Conservation (phyloP, 2,888 invertebrate species). For the Dorcus parallelipipedus region DNA sequence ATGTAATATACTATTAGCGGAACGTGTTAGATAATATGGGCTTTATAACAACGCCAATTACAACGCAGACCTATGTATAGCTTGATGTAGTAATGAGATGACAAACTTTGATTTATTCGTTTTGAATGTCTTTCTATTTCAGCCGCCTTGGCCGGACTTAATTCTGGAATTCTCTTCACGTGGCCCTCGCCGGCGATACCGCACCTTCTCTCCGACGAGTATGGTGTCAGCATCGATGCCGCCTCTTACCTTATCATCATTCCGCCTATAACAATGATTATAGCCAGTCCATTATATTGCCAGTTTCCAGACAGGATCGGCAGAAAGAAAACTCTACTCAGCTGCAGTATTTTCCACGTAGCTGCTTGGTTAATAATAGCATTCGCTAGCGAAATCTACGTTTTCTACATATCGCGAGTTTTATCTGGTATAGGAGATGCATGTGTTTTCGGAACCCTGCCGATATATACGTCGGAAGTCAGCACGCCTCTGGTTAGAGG, state of each 20-base stretch:
- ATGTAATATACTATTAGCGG: too few species aligned
- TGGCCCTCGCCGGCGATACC: constrained; percentile 43
- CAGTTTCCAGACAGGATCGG: constrained; percentile 35
- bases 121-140: not conserved
- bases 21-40: too few species aligned
- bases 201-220: constrained; percentile 31
- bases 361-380: constrained; percentile 31
- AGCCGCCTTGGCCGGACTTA: constrained; percentile 26
- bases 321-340: constrained; percentile 34
- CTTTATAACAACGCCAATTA: too few species aligned
- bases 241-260: constrained; percentile 40
- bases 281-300: constrained; percentile 31
- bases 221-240: constrained; percentile 37
- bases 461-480: constrained; percentile 39
- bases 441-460: constrained; percentile 32
- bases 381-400: constrained; percentile 28
- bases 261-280: constrained; percentile 32
- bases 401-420: constrained; percentile 36
- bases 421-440: constrained; percentile 35
- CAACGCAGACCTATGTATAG: too few species aligned
- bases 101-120: too few species aligned
- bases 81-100: too few species aligned
- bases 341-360: constrained; percentile 35
- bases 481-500: constrained; percentile 36
- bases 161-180: constrained; percentile 30